Evolutionary conservation across 1,140 invertebrate species (phyloP).

Genomic region (Chrysopa pallens): DNA sequence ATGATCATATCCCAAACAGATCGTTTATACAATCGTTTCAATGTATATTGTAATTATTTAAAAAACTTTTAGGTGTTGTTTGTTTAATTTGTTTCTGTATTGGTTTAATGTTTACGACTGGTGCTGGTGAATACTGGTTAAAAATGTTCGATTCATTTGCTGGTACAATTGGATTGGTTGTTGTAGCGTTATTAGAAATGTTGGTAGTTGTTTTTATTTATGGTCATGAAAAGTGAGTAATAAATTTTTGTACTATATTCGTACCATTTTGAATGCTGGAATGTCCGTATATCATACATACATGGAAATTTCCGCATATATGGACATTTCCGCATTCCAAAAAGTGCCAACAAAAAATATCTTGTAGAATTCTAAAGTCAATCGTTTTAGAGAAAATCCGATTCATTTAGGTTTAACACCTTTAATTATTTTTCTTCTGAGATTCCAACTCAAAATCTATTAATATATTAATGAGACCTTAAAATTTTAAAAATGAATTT

Average conservation of each 20-base stretch:
- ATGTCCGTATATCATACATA: no score
- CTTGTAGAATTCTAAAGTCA: no score
- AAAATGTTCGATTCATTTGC: conserved; percentile 90
- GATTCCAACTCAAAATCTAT: no score
- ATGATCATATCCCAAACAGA: not conserved
- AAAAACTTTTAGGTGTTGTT: conserved; percentile 42
- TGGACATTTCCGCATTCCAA: no score
- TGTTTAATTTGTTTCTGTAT: conserved; percentile 71
- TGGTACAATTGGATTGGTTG: conserved; percentile 79
- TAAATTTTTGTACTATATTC: conserved; percentile 2
- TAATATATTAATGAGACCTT: no score
- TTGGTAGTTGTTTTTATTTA: conserved; percentile 80
- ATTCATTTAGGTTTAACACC: no score
- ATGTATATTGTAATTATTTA: conserved; percentile 2
- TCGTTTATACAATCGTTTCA: not conserved
- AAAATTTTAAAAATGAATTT: no score
- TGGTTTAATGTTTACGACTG: conserved; percentile 78
- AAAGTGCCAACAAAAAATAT: no score
- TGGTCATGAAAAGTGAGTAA: conserved; percentile 62
- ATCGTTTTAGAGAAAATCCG: no score
- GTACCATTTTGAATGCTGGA: no score
- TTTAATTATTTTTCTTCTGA: no score
- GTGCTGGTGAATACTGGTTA: conserved; percentile 88
- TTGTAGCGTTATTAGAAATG: conserved; percentile 81
- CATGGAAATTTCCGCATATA: no score